Conservation (phyloP, 2,113 vertebrate genomes). For the Thermophis baileyi region DNA sequence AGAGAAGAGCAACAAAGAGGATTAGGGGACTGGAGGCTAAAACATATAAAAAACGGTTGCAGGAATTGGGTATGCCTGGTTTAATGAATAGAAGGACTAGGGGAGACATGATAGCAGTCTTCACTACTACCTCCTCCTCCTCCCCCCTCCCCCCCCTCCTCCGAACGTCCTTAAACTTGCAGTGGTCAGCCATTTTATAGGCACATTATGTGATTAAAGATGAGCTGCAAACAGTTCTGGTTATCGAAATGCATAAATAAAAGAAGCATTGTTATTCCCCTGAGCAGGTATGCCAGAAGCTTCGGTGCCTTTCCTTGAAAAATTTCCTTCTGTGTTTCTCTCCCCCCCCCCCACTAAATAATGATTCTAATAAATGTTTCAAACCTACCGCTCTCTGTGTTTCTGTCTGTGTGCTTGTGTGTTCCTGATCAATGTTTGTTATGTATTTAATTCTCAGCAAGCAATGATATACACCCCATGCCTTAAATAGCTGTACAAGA, state of each 20-base stretch:
- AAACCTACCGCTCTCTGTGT: background rate
- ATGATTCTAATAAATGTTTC: background rate
- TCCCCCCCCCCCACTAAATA: background rate
- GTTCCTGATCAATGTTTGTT: background rate
- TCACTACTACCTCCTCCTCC: background rate
- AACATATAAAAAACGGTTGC: background rate
- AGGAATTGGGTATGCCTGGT: background rate
- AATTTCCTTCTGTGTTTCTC: background rate
- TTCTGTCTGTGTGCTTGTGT: background rate
- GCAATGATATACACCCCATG: background rate
- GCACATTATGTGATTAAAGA: background rate
- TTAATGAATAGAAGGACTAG: background rate
- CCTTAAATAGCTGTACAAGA: background rate
- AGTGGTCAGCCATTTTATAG: background rate
- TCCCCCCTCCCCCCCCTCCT: background rate
- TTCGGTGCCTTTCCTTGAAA: background rate
- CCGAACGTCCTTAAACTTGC: background rate
- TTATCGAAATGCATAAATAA: background rate
- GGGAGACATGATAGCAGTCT: background rate
- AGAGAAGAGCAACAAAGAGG: too few relatives aligned
- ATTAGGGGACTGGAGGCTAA: background rate
- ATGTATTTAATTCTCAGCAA: background rate
- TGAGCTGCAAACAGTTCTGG: background rate
- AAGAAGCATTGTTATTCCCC: background rate
- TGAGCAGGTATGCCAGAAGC: background rate